phyloP scores from a whole-genome alignment of 2,797 vertebrate genomes.

The Miichthys miiuy region DNA sequence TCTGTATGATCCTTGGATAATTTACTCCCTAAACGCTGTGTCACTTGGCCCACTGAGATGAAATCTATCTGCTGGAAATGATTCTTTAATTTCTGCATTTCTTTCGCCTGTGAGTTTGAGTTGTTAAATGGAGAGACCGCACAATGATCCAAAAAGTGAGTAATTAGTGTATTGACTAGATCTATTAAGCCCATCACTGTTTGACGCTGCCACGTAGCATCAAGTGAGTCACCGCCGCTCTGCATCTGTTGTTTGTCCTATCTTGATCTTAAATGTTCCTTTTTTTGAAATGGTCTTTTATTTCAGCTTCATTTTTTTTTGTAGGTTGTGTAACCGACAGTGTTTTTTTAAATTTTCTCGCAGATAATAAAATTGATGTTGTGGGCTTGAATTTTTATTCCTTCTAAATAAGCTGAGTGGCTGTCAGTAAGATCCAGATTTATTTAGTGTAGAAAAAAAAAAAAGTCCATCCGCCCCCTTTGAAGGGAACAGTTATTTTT shows the following conservation, averaged over 20 bases:
- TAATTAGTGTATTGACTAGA: conserved; percentile 48
- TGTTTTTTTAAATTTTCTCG: conserved; percentile 3
- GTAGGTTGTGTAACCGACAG: conserved; percentile 22
- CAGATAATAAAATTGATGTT: conserved; percentile 41
- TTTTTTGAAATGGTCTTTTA: conserved; percentile 37
- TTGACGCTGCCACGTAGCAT: conserved; percentile 33
- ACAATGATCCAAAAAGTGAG: conserved; percentile 28
- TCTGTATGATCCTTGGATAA: conserved; percentile 16
- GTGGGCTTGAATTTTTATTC: conserved; percentile 39
- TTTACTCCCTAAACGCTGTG: conserved; percentile 12
- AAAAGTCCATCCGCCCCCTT: conserved; percentile 56
- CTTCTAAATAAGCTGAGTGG: conserved; percentile 54
- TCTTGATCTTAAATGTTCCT: conserved; percentile 46
- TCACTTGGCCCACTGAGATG: conserved; percentile 17
- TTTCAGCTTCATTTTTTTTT: conserved; percentile 32
- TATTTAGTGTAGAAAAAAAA: conserved; percentile 50
- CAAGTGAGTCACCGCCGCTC: conserved; percentile 54
- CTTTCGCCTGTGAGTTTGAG: conserved; percentile 39
- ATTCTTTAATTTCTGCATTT: conserved; percentile 21
- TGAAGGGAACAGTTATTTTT: conserved; percentile 82
- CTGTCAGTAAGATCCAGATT: conserved; percentile 65
- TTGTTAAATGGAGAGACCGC: conserved; percentile 17
- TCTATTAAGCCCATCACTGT: conserved; percentile 39
- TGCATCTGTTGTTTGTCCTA: conserved; percentile 61
- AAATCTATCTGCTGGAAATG: conserved; percentile 26